Percentiles rank a stretch among this genome's conserved stretches.
phyloP scores from a whole-genome alignment of 2,797 vertebrate genomes.

The Aldrovandia affinis region DNA sequence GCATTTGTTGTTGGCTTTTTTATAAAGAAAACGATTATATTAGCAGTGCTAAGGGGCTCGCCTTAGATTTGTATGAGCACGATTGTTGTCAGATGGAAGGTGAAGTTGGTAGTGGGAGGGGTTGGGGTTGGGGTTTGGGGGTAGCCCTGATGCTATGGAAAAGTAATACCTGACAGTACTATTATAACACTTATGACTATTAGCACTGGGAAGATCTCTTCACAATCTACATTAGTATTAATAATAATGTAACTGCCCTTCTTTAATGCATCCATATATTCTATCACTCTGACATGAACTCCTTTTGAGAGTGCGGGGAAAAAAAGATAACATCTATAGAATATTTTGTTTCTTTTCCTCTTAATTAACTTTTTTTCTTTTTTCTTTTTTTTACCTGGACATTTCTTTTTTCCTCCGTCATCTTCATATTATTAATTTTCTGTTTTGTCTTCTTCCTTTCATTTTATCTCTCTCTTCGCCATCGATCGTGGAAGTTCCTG shows the following conservation, averaged over 20 bases:
- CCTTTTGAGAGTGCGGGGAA: conserved; percentile 46
- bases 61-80: conserved; percentile 54
- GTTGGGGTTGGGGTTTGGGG: conserved; percentile 19
- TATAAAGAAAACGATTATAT: conserved; percentile 42
- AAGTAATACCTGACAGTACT: conserved; percentile 49
- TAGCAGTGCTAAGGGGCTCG: conserved; percentile 47
- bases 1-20: conserved; percentile 37
- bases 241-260: conserved; percentile 49
- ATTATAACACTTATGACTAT: conserved; percentile 49
- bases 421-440: not conserved
- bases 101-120: conserved; percentile 30
- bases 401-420: not conserved
- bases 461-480: not conserved
- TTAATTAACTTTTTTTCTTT: conserved; percentile 43
- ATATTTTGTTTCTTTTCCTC: conserved; percentile 27
- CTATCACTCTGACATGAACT: too few relatives aligned
- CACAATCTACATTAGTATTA: conserved; percentile 53
- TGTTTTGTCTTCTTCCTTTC: conserved; percentile 1
- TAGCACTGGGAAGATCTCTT: conserved; percentile 41
- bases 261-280: conserved; percentile 52
- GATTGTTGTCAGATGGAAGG: conserved; percentile 55
- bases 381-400: conserved; percentile 36
- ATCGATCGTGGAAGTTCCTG: conserved; percentile 53
- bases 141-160: conserved; percentile 43
- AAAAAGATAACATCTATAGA: conserved; percentile 49